Percentiles rank a stretch among this genome's conserved stretches.
These are phyloP conservation scores for Charaxes varanes DNA, from an alignment of 1,140 invertebrate species.

Conservation along the genomic window DNA sequence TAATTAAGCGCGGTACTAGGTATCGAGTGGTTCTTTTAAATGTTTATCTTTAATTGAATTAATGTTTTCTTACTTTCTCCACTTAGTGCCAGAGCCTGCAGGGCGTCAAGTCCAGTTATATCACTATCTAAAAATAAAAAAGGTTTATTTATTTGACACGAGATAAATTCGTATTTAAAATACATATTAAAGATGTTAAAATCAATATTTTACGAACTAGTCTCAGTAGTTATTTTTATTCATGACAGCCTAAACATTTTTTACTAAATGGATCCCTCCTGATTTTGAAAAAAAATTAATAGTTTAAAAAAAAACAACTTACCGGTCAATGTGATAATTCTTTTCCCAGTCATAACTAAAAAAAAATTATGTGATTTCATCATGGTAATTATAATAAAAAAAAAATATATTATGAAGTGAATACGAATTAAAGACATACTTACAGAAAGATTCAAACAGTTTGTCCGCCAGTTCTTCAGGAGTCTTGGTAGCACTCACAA, in stretches of 20 bases:
- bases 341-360: constrained; percentile 31
- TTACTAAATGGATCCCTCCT: too few species aligned
- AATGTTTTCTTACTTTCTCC: constrained; percentile 30
- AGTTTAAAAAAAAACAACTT: constrained; percentile 10
- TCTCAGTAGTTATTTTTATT: too few species aligned
- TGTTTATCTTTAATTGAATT: too few species aligned
- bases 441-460: constrained; percentile 48
- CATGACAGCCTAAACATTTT: too few species aligned
- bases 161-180: too few species aligned
- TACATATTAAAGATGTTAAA: constrained; percentile 1
- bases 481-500: constrained; percentile 35
- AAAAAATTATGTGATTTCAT: constrained; percentile 6
- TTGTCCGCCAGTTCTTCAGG: constrained; percentile 40
- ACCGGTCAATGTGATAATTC: constrained; percentile 35
- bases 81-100: constrained; percentile 42
- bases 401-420: constrained; percentile 5
- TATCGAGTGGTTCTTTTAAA: too few species aligned
- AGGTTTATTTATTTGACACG: too few species aligned
- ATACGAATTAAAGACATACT: constrained; percentile 21
- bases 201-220: too few species aligned
- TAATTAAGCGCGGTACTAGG: too few species aligned
- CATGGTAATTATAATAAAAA: constrained; percentile 5
- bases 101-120: constrained; percentile 39
- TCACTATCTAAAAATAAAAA: constrained; percentile 44
- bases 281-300: too few species aligned